These are phyloP conservation scores for Pseudochirops cupreus DNA, from an alignment of 2,797 vertebrate species.

Conservation along the genomic window DNA sequence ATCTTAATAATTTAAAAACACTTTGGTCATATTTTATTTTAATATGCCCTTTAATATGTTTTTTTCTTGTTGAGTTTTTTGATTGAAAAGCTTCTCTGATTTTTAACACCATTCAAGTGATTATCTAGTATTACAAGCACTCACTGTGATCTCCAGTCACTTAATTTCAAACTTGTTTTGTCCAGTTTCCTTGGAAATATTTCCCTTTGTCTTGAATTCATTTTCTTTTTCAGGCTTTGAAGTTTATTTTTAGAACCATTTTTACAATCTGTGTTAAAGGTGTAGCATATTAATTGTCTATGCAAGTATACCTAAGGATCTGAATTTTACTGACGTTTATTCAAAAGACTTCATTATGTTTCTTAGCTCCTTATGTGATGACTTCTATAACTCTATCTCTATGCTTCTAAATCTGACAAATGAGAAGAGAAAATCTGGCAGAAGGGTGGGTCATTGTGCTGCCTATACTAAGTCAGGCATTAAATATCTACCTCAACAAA, in stretches of 20 bases:
- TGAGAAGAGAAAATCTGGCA: neutral
- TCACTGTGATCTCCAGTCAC: neutral
- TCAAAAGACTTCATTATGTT: slow-evolving; percentile 50
- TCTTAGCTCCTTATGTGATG: slow-evolving; percentile 54
- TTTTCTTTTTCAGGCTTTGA: neutral
- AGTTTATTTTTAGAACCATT: neutral
- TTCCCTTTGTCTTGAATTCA: neutral
- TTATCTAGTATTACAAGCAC: slow-evolving; percentile 7
- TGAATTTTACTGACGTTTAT: slow-evolving; percentile 24
- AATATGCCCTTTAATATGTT: neutral
- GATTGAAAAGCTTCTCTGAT: neutral
- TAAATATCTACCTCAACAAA: neutral
- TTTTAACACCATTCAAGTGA: neutral
- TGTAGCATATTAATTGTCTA: slow-evolving; percentile 40
- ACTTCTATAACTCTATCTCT: neutral
- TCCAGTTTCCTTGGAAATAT: neutral
- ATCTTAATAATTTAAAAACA: neutral
- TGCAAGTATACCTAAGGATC: slow-evolving; percentile 4
- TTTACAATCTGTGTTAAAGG: neutral
- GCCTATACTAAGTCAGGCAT: neutral
- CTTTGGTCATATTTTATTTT: too few relatives aligned
- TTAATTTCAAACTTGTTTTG: neutral
- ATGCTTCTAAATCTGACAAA: neutral
- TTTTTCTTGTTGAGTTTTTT: neutral
- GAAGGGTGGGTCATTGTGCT: neutral